Conservation (phyloP, 2,797 vertebrate genomes). For the Sphaeramia orbicularis region DNA sequence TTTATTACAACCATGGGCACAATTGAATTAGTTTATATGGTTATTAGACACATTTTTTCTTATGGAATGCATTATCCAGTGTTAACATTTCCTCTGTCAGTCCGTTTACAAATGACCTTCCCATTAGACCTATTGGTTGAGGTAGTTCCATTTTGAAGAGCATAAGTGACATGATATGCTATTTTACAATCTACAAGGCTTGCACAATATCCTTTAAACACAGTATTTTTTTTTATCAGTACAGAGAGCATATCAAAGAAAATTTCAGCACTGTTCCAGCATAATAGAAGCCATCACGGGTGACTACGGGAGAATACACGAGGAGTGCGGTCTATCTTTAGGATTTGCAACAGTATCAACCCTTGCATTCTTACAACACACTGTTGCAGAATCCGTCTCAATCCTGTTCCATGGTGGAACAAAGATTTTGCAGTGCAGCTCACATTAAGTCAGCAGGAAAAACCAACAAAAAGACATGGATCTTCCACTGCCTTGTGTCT, state of each 20-base stretch:
- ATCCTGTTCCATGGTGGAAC: conserved; percentile 68
- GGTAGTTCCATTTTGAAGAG: conserved; percentile 17
- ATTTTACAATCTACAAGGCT: conserved; percentile 28
- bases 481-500: conserved; percentile 65
- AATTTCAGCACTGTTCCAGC: conserved; percentile 54
- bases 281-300: conserved; percentile 47
- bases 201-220: conserved; percentile 24
- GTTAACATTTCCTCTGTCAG: too few relatives aligned
- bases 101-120: too few relatives aligned
- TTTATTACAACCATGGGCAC: too few relatives aligned
- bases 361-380: conserved; percentile 57
- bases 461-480: conserved; percentile 56
- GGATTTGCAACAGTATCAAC: conserved; percentile 67
- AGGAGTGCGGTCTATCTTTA: conserved; percentile 47
- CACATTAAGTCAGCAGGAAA: conserved; percentile 63
- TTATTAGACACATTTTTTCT: too few relatives aligned
- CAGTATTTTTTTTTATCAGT: conserved; percentile 32
- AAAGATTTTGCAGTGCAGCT: conserved; percentile 68
- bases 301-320: conserved; percentile 51
- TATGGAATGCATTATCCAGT: too few relatives aligned
- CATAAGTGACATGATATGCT: conserved; percentile 36
- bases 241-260: conserved; percentile 57
- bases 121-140: too few relatives aligned
- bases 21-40: too few relatives aligned
- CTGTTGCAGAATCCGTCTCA: conserved; percentile 63